A percentile compares a stretch with the other conserved stretches of the same genome.
Conservation (phyloP, 2,113 vertebrate genomes). For the Aldabrachelys gigantea region DNA sequence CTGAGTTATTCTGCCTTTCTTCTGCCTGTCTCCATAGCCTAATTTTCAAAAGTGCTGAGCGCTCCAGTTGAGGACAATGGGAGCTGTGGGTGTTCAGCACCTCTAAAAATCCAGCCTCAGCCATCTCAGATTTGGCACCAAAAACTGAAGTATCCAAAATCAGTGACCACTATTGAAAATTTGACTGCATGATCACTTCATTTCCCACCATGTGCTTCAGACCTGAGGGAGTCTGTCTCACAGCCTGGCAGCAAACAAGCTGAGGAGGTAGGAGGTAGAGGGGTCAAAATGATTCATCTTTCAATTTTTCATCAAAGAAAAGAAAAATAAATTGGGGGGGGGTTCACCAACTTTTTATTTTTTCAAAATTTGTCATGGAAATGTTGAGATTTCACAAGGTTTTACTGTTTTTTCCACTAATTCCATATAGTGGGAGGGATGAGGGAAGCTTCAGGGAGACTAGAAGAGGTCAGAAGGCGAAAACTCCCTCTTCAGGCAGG, state of each 20-base stretch:
- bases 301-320: too few relatives aligned
- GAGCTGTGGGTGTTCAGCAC: too few relatives aligned
- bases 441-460: neutral
- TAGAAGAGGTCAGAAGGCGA: neutral
- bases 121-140: neutral
- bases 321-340: too few relatives aligned
- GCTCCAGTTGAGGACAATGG: too few relatives aligned
- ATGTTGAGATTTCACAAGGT: neutral
- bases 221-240: too few relatives aligned
- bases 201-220: neutral
- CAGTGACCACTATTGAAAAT: neutral
- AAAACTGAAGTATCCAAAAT: neutral
- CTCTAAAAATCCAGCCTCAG: neutral
- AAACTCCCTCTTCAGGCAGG: neutral
- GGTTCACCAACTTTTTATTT: too few relatives aligned
- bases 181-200: neutral
- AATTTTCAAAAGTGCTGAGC: too few relatives aligned
- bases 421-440: neutral
- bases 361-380: too few relatives aligned
- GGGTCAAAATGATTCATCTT: too few relatives aligned
- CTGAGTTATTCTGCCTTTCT: neutral
- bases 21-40: neutral
- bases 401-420: neutral
- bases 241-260: too few relatives aligned
- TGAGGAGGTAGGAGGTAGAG: too few relatives aligned